Base-by-base conservation (phyloP, 2,797 vertebrate species). In the Poecile montanus region DNA sequence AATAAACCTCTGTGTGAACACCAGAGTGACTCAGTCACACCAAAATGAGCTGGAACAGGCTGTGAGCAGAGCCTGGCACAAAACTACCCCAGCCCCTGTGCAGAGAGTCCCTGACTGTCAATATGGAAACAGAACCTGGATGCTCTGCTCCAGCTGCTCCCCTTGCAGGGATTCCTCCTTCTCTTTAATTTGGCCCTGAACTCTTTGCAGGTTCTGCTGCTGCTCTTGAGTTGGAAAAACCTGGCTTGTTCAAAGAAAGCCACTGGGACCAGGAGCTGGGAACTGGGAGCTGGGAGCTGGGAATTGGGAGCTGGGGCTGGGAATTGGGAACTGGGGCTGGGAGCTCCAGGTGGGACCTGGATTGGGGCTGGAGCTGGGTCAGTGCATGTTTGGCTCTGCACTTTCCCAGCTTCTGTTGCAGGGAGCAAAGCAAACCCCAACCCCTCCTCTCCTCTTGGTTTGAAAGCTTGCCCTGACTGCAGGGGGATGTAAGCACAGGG, bases 141-240 rank as follows among this genome's bases (percentile, higher is more conserved):
- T 68, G 4, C n/a, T 75, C 51, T 60, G 85, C 73, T 94, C 73
- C 76, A 23, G 76, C 79, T 20, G 27, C 25, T 85, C 54, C 60
- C 66, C 76, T 45, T 75, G 58, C 38, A 66, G 62, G 54, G 48
- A 48, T 38, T 72, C 19, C 45, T 70, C 40, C 61, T 93, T 32
- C 86, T 75, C 65, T 88, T 79, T 84, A 81, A 84, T 84, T 45
- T 75, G 45, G 44, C 27, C 60, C 42, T 89, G 83, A 70, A 11
- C 56, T 86, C 84, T 85, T 66, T 80, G 74, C 81, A 94, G 76
- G 62, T 34, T 34, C 34, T 95, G 91, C 58, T 92, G 75, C 82
- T 94, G 72, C 47, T 89, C 56, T 47, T 34, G 68, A 50, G 53
- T 19, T 95, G 95, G 92, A 78, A 93, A 95, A 92, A 32, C 62